Percentiles rank a stretch among this genome's conserved stretches.
These are phyloP conservation scores for Bombus affinis DNA, from an alignment of 1,140 invertebrate genomes.

Conservation along the genomic window DNA sequence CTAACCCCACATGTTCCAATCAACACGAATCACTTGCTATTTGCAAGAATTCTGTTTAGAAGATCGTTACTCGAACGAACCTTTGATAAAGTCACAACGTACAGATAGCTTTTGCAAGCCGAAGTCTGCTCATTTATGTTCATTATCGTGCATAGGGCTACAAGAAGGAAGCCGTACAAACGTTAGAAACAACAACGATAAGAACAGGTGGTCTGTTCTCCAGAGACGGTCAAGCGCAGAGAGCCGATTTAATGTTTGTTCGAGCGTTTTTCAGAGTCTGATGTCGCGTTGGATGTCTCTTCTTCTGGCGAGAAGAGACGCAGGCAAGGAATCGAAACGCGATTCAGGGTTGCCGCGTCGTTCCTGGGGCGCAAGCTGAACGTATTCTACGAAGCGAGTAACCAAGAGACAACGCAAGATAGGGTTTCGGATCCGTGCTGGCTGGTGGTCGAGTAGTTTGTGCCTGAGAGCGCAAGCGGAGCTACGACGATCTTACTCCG, in stretches of 20 bases:
- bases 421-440: conserved; percentile 73
- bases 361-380: not conserved
- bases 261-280: not conserved
- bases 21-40: not conserved
- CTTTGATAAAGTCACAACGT: too few species aligned
- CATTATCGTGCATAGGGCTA: not conserved
- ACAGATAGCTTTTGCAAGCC: not conserved
- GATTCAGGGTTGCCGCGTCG: conserved; percentile 7
- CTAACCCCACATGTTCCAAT: not conserved
- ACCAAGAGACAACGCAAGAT: conserved; percentile 15
- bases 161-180: too few species aligned
- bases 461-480: conserved; percentile 75
- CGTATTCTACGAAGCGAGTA: conserved; percentile 5
- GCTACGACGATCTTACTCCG: conserved; percentile 71
- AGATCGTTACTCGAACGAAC: not conserved
- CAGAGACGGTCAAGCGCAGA: too few species aligned
- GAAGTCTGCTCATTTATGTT: not conserved
- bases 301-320: not conserved
- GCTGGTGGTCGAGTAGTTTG: conserved; percentile 80
- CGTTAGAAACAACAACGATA: not conserved
- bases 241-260: not conserved
- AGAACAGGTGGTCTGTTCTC: not conserved
- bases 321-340: not conserved
- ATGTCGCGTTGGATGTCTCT: not conserved
- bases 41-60: not conserved